Conservation (phyloP, 2,797 vertebrate species). For the Enteromius radiatus region DNA sequence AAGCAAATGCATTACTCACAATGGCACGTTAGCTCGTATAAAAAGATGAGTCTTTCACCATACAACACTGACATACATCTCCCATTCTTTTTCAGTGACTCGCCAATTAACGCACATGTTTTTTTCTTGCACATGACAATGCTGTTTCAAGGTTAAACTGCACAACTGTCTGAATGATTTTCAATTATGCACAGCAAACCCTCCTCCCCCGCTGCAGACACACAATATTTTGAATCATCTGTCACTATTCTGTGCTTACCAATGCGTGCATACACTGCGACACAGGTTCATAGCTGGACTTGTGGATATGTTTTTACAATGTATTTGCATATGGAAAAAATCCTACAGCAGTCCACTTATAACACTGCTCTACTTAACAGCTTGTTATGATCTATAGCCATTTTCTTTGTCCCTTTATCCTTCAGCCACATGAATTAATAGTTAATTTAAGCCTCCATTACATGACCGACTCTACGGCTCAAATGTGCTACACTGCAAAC, state of each 20-base stretch:
- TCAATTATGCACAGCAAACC: constrained; percentile 76
- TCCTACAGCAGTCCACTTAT: background rate
- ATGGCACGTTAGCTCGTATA: constrained; percentile 14
- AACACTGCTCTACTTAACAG: background rate
- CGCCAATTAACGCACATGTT: constrained; percentile 65
- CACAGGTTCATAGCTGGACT: background rate
- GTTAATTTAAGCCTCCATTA: constrained; percentile 76
- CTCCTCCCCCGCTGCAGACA: constrained; percentile 49
- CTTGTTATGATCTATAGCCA: constrained; percentile 43
- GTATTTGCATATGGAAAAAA: background rate
- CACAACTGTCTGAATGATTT: constrained; percentile 81
- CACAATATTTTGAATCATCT: constrained; percentile 44
- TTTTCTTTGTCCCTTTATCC: constrained; percentile 71
- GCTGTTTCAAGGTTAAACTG: constrained; percentile 80
- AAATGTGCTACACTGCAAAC: constrained; percentile 67
- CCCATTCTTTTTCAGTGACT: constrained; percentile 59
- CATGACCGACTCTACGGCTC: constrained; percentile 67
- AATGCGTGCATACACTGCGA: background rate
- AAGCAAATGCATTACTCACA: constrained; percentile 5
- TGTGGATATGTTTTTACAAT: constrained; percentile 6
- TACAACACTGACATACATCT: constrained; percentile 14
- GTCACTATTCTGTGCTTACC: background rate
- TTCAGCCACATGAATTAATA: constrained; percentile 75
- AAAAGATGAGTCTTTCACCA: constrained; percentile 29
- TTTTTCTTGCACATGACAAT: constrained; percentile 63